Evolutionary conservation across 2,888 invertebrate species (phyloP).

Genomic region (Halictus quadricinctus): DNA sequence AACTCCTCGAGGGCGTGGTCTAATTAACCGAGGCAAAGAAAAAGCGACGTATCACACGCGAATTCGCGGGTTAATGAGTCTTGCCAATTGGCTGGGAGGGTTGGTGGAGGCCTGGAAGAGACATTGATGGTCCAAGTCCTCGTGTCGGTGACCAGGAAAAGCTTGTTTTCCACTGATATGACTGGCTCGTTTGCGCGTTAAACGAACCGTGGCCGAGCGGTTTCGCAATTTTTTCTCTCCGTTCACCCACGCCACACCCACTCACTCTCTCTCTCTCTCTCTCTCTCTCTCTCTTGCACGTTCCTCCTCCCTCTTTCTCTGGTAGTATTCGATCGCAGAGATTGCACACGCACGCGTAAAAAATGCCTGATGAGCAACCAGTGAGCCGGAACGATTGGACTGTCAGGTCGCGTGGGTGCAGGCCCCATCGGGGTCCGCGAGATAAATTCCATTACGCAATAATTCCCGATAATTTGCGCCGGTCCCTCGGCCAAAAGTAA

Average conservation of each 20-base stretch:
- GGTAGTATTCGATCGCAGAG: conserved; percentile 29
- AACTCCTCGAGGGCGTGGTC: not conserved
- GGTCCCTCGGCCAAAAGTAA: conserved; percentile 1
- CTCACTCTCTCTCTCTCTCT: not conserved
- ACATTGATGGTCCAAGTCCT: not conserved
- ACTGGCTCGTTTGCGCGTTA: conserved; percentile 49
- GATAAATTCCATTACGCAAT: conserved; percentile 46
- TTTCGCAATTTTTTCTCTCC: conserved; percentile 42
- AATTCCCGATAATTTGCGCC: conserved; percentile 44
- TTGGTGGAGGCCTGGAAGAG: not conserved
- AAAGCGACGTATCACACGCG: not conserved
- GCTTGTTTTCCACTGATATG: conserved; percentile 51
- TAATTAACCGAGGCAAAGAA: not conserved
- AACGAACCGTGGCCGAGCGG: conserved; percentile 45
- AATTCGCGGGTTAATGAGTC: not conserved
- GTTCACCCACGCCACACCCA: not conserved
- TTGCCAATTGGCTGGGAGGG: not conserved
- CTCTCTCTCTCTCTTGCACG: not conserved
- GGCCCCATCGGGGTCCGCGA: not conserved
- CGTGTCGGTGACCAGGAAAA: conserved; percentile 32
- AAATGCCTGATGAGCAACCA: conserved; percentile 53
- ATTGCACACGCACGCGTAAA: conserved; percentile 58
- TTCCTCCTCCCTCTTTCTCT: not conserved
- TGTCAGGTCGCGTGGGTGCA: conserved; percentile 24
- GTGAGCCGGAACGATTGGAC: conserved; percentile 38